phyloP scores from a whole-genome alignment of 2,797 vertebrate species.

The Spinibarbus caldwelli region DNA sequence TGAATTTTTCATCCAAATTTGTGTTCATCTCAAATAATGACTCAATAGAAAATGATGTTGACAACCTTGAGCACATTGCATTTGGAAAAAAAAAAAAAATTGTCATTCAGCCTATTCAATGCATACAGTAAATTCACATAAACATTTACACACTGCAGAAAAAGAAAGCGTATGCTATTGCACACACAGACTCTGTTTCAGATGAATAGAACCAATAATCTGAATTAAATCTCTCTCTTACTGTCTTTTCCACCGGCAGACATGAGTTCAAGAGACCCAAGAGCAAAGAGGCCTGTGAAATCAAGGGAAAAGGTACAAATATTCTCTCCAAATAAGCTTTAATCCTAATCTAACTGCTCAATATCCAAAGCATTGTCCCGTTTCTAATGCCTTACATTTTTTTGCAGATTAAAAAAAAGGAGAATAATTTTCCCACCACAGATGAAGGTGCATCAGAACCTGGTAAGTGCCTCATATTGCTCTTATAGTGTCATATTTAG shows the following conservation, averaged over 20 bases:
- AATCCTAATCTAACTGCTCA: not conserved
- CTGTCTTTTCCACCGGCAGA: constrained; percentile 27
- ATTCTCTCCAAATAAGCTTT: constrained; percentile 4
- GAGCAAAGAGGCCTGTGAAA: constrained; percentile 34
- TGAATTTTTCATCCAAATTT: not conserved
- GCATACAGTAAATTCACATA: not conserved
- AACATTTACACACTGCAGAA: not conserved
- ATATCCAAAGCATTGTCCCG: not conserved
- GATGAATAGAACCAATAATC: not conserved
- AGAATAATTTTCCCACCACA: constrained; percentile 1
- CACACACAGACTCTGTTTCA: not conserved
- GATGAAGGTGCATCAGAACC: constrained; percentile 41
- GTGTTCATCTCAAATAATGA: not conserved
- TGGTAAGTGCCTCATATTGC: constrained; percentile 50
- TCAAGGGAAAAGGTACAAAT: constrained; percentile 59
- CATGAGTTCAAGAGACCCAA: constrained; percentile 67
- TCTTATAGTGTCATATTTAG: not conserved
- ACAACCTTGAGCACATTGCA: not conserved
- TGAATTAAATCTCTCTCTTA: not conserved
- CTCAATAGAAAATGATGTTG: not conserved
- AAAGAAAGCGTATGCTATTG: not conserved
- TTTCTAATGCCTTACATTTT: constrained; percentile 23
- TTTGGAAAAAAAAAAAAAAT: not conserved
- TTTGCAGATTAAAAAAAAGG: constrained; percentile 60
- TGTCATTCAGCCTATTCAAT: not conserved